Percentiles rank a stretch among this genome's conserved stretches.
Evolutionary conservation across 2,888 invertebrate genomes (phyloP).

Genomic region (Cistogaster globosa): DNA sequence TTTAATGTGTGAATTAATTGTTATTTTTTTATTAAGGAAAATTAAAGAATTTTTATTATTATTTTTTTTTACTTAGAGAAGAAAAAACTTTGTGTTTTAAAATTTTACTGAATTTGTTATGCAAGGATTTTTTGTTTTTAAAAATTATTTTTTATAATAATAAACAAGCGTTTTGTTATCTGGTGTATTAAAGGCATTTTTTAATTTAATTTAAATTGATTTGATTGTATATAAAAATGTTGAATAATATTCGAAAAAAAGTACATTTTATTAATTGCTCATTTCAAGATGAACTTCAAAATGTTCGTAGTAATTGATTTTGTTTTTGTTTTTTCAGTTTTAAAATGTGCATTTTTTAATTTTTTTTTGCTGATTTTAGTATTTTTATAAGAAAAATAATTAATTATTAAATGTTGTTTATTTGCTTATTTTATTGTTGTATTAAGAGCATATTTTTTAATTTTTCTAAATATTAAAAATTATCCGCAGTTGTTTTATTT

Average conservation of each 20-base stretch:
- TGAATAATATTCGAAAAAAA: slow-evolving; percentile 63
- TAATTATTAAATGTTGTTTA: slow-evolving; percentile 43
- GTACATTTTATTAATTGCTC: slow-evolving; percentile 27
- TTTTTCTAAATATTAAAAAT: slow-evolving; percentile 7
- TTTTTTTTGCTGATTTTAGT: background rate
- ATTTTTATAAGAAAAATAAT: slow-evolving; percentile 15
- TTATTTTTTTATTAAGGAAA: slow-evolving; percentile 27
- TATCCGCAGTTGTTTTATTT: background rate
- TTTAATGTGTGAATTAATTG: slow-evolving; percentile 14
- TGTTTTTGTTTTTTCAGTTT: slow-evolving; percentile 38
- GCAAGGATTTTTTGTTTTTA: slow-evolving; percentile 82
- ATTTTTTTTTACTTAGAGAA: slow-evolving; percentile 22
- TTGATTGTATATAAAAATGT: slow-evolving; percentile 51
- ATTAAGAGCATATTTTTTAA: slow-evolving; percentile 62
- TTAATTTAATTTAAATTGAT: slow-evolving; percentile 48
- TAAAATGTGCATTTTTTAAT: slow-evolving; percentile 62
- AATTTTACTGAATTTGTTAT: slow-evolving; percentile 83
- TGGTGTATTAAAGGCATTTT: slow-evolving; percentile 68
- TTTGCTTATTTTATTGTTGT: no score
- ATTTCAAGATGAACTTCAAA: slow-evolving; percentile 53
- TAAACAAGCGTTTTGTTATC: slow-evolving; percentile 62
- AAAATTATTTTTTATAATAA: slow-evolving; percentile 69
- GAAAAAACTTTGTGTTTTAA: no score
- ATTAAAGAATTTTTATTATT: slow-evolving; percentile 36
- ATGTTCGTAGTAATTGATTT: slow-evolving; percentile 30